phyloP scores from a whole-genome alignment of 2,113 vertebrate genomes.

The Phylloscopus trochiloides region DNA sequence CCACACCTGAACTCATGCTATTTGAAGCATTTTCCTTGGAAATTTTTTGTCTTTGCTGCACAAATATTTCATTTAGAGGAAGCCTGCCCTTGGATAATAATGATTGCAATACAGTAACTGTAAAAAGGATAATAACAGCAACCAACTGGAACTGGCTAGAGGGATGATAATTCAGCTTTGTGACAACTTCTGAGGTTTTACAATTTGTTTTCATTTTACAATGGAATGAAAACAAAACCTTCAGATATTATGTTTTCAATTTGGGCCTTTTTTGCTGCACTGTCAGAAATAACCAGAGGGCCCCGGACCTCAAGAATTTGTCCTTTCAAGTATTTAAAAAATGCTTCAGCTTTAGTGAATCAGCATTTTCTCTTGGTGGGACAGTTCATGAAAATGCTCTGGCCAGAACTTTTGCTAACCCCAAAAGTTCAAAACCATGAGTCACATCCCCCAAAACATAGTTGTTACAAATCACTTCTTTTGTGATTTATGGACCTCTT shows the following conservation, averaged over 20 bases:
- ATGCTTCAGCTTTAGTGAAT: slow-evolving; percentile 29
- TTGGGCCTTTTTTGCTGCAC: slow-evolving; percentile 30
- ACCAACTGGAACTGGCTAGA: neutral
- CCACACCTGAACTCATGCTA: neutral
- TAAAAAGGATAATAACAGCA: slow-evolving; percentile 29
- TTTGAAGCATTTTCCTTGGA: neutral
- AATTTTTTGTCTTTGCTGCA: neutral
- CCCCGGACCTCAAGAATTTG: slow-evolving; percentile 40
- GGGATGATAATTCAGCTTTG: slow-evolving; percentile 38
- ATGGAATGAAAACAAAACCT: slow-evolving; percentile 64
- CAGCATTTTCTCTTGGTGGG: slow-evolving; percentile 50
- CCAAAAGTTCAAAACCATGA: slow-evolving; percentile 2
- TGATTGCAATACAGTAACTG: neutral
- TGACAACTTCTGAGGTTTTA: slow-evolving; percentile 54
- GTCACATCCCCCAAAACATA: neutral
- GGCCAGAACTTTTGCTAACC: slow-evolving; percentile 23
- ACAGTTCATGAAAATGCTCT: neutral
- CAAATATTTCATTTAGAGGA: slow-evolving; percentile 2
- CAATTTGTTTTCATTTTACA: slow-evolving; percentile 63
- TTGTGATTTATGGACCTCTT: neutral
- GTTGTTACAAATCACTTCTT: neutral
- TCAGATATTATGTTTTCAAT: slow-evolving; percentile 62
- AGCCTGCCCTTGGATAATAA: neutral
- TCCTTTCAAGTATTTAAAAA: slow-evolving; percentile 54
- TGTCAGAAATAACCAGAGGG: slow-evolving; percentile 56